These are phyloP conservation scores for Linyphia triangularis DNA, from an alignment of 2,888 invertebrate genomes.

Conservation along the genomic window DNA sequence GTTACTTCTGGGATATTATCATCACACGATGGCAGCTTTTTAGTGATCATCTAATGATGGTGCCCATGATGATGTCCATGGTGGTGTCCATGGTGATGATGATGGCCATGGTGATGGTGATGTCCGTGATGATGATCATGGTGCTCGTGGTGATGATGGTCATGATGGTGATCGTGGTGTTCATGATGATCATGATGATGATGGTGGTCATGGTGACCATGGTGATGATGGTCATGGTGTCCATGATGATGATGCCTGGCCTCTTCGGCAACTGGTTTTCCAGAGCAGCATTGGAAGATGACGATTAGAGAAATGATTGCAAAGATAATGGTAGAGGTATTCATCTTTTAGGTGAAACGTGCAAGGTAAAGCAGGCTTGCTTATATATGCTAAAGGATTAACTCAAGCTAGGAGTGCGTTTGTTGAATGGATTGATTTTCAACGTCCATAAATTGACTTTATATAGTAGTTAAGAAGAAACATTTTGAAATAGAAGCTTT, in stretches of 20 bases:
- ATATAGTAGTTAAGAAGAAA: not conserved
- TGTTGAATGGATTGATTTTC: too few relatives aligned
- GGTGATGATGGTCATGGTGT: constrained; percentile 42
- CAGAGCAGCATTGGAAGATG: not conserved
- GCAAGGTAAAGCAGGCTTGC: not conserved
- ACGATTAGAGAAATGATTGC: not conserved
- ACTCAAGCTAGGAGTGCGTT: too few relatives aligned
- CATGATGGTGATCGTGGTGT: constrained; percentile 33
- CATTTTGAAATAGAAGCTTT: not conserved
- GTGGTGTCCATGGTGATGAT: constrained; percentile 44
- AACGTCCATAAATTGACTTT: not conserved
- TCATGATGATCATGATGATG: constrained; percentile 44
- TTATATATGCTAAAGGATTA: not conserved
- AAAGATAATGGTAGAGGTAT: not conserved
- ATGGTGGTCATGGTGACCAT: constrained; percentile 43
- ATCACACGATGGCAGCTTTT: too few relatives aligned
- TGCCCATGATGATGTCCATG: constrained; percentile 51
- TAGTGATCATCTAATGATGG: constrained; percentile 29
- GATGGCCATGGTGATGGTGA: constrained; percentile 41
- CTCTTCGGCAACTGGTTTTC: not conserved
- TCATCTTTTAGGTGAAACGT: not conserved
- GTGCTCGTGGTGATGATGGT: constrained; percentile 48
- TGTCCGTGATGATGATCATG: constrained; percentile 41
- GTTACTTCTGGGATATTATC: too few relatives aligned
- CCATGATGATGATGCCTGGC: not conserved